phyloP scores from a whole-genome alignment of 1,140 invertebrate species.

The Eriocheir sinensis region DNA sequence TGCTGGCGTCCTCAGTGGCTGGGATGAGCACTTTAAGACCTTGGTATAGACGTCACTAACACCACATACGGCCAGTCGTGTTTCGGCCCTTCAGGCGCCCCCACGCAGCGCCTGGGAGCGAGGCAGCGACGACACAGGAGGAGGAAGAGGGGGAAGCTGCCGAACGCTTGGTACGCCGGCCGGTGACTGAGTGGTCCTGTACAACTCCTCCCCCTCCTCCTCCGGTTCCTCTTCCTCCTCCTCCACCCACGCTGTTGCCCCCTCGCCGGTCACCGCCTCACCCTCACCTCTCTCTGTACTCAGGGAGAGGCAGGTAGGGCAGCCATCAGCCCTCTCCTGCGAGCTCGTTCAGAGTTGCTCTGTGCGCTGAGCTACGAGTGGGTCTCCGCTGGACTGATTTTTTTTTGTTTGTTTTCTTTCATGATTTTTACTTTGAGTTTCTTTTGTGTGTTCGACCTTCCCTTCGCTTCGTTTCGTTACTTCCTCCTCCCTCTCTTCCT shows the following conservation, averaged over 20 bases:
- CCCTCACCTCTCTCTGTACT: background rate
- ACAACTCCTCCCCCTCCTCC: background rate
- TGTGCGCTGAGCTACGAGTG: too few species aligned
- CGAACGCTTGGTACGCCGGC: background rate
- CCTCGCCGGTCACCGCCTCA: background rate
- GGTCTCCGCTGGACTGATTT: too few species aligned
- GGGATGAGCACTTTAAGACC: background rate
- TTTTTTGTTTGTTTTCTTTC: too few species aligned
- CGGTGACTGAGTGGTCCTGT: conserved; percentile 1
- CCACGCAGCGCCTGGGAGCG: background rate
- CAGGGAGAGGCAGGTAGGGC: background rate
- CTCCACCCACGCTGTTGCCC: conserved; percentile 18
- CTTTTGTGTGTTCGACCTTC: background rate
- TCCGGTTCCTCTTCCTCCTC: background rate
- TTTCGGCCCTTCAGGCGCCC: background rate
- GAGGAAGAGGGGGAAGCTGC: background rate
- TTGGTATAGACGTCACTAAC: too few species aligned
- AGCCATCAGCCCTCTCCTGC: background rate
- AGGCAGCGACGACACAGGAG: background rate
- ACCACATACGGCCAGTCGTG: background rate
- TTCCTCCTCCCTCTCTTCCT: too few species aligned
- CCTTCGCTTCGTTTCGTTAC: too few species aligned
- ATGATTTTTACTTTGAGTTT: too few species aligned
- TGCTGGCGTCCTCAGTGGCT: background rate
- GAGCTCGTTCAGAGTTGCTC: background rate